Evolutionary conservation across 2,888 invertebrate genomes (phyloP).

Genomic region (Tenthredo scrophulariae): DNA sequence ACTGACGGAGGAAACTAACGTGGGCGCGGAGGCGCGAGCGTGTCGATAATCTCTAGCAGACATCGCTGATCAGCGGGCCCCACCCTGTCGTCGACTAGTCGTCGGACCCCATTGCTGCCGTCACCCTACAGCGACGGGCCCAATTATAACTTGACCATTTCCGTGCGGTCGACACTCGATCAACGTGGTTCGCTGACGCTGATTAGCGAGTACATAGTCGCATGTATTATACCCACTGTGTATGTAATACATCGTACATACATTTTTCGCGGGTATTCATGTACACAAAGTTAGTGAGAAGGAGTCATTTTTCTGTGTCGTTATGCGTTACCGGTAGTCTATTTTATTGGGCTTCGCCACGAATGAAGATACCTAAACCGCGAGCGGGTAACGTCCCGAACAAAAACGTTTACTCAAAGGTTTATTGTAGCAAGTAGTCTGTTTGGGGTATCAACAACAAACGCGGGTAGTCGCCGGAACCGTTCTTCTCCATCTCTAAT

Average conservation of each 20-base stretch:
- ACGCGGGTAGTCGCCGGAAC: slow-evolving; percentile 7
- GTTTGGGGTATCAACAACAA: slow-evolving; percentile 31
- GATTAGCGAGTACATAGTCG: slow-evolving; percentile 32
- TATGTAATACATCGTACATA: background rate
- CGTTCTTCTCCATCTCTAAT: slow-evolving; percentile 19
- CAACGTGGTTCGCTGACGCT: slow-evolving; percentile 41
- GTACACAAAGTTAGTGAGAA: background rate
- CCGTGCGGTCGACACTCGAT: slow-evolving; percentile 40
- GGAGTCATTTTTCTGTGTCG: background rate
- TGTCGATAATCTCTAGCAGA: slow-evolving; percentile 55
- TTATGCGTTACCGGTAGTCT: slow-evolving; percentile 19
- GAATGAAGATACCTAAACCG: slow-evolving; percentile 36
- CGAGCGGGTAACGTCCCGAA: slow-evolving; percentile 5
- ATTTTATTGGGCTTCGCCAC: slow-evolving; percentile 3
- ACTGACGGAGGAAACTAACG: slow-evolving; percentile 40
- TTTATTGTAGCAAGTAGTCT: slow-evolving; percentile 48
- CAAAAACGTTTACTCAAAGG: slow-evolving; percentile 46
- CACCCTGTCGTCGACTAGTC: slow-evolving; percentile 50
- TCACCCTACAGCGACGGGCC: slow-evolving; percentile 51
- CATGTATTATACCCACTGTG: background rate
- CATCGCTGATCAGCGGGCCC: slow-evolving; percentile 52
- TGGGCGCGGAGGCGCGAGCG: slow-evolving; percentile 55
- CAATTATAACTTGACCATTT: slow-evolving; percentile 54
- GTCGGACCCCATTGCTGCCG: slow-evolving; percentile 37
- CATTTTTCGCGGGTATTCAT: background rate